Base-by-base conservation (phyloP, 2,888 invertebrate species). In the Cheilosia urbana region DNA sequence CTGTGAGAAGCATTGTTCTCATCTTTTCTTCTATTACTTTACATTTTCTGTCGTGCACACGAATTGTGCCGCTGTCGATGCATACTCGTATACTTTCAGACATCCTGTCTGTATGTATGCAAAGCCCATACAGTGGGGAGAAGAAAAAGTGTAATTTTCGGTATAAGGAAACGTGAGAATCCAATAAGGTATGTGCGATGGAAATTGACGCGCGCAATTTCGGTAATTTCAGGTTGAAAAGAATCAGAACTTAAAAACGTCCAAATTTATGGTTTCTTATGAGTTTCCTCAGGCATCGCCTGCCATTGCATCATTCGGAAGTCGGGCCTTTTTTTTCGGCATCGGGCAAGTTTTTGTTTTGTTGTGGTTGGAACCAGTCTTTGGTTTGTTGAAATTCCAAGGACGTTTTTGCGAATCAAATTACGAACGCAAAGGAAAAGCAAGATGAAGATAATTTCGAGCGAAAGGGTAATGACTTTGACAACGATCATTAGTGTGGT, bases 251-350 rank as follows among this genome's bases (percentile, higher is more conserved):
- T 11, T 30, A 69, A 45, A 63, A 53, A 13, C 21, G 1, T 11
- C 30, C 30, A 19, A 34, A 11, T 30, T 53, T 30, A n/a, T 24
- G 24, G 21, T 6, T 34, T 37, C 6, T 17, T 7, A 9, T 53
- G 79, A 19, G 15, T 55, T 62, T 19, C 53, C 45, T 60, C 68
- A 62, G 66, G 19, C 15, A 37, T 6, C 49, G 55, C 15, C 60
- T 21, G 51, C 13, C 27, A 75, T 80, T 80, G 80, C 68, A 80
- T 80, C 80, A 73, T 68, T 27, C 27, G 27, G 27, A 6, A 27
- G 0, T n/a, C 27, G 49, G 11, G 13, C 30, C 21, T 3, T 30
- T 63, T 71, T 69, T 57, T 63, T 34, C 11, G 47, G 55, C 2
- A 51, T 6, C 5, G 60, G 34, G 9, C 34, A 34, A 34, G 34